These are phyloP conservation scores for Ptychodera flava DNA, from an alignment of 35 echinoderm and acorn worm species.

Conservation along the genomic window DNA sequence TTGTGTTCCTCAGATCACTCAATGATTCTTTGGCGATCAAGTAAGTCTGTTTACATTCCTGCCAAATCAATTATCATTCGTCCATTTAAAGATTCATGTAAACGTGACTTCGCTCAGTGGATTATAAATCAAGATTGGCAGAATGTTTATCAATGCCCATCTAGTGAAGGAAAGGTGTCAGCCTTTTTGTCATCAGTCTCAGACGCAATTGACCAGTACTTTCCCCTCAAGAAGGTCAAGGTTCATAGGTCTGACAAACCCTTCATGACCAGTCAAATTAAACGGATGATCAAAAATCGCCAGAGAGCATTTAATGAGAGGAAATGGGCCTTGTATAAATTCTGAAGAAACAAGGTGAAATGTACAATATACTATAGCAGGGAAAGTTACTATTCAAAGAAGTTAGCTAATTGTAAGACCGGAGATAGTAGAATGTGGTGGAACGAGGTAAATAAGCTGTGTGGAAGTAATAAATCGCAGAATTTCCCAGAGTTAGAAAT, in stretches of 20 bases:
- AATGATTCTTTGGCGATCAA: not conserved
- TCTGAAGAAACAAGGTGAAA: not conserved
- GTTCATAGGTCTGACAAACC: constrained; percentile 34
- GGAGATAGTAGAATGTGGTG: not conserved
- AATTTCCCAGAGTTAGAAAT: not conserved
- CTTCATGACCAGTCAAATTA: constrained; percentile 31
- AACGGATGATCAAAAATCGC: too few species aligned
- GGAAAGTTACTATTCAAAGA: not conserved
- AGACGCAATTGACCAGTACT: not conserved
- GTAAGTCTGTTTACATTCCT: not conserved
- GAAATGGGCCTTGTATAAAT: too few species aligned
- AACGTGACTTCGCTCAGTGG: not conserved
- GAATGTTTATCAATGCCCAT: not conserved
- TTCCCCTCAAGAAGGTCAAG: constrained; percentile 26
- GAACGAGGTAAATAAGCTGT: not conserved
- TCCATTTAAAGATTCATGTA: not conserved
- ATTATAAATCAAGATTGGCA: not conserved
- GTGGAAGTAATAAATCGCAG: not conserved
- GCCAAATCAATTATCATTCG: not conserved
- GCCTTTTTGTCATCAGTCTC: constrained; percentile 8
- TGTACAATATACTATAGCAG: not conserved
- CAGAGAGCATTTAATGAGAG: not conserved
- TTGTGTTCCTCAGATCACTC: not conserved
- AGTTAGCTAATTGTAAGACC: not conserved
- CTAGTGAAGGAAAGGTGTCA: not conserved